A percentile compares a stretch with the other conserved stretches of the same genome.
These are phyloP conservation scores for Tiliqua scincoides DNA, from an alignment of 2,113 vertebrate species.

Conservation along the genomic window DNA sequence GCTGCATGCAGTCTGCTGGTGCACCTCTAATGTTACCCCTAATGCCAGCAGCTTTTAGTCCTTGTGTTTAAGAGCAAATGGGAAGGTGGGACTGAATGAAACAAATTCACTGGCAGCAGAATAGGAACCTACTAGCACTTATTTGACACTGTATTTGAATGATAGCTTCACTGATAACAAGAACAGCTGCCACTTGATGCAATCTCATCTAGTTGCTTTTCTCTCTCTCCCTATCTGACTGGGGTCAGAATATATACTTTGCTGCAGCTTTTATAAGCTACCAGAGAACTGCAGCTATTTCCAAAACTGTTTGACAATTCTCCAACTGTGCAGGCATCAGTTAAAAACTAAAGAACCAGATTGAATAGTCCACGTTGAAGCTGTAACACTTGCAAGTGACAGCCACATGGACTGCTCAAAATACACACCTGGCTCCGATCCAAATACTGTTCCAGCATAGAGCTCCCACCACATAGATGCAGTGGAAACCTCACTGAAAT, in stretches of 20 bases:
- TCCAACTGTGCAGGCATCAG: slow-evolving; percentile 8
- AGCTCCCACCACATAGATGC: too few species aligned
- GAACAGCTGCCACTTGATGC: neutral
- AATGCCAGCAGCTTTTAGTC: slow-evolving; percentile 72
- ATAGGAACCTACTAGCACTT: slow-evolving; percentile 60
- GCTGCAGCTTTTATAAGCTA: neutral
- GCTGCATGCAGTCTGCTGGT: too few species aligned
- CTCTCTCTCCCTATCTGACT: too few species aligned
- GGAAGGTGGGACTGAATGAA: slow-evolving; percentile 47
- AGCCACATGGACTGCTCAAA: too few species aligned
- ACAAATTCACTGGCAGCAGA: slow-evolving; percentile 60
- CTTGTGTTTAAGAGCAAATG: slow-evolving; percentile 72
- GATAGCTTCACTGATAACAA: neutral
- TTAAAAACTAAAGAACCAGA: neutral
- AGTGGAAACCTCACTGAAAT: too few species aligned
- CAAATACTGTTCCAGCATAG: too few species aligned
- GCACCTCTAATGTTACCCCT: too few species aligned
- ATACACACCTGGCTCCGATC: too few species aligned
- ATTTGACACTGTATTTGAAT: slow-evolving; percentile 37
- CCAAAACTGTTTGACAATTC: slow-evolving; percentile 1
- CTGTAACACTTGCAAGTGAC: neutral
- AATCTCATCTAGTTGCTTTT: slow-evolving; percentile 1
- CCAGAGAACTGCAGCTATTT: slow-evolving; percentile 26
- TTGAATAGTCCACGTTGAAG: neutral
- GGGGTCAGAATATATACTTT: neutral